Percentiles rank a stretch among this genome's conserved stretches.
Evolutionary conservation across 2,888 invertebrate genomes (phyloP).

Genomic region (Octonoba sinensis): DNA sequence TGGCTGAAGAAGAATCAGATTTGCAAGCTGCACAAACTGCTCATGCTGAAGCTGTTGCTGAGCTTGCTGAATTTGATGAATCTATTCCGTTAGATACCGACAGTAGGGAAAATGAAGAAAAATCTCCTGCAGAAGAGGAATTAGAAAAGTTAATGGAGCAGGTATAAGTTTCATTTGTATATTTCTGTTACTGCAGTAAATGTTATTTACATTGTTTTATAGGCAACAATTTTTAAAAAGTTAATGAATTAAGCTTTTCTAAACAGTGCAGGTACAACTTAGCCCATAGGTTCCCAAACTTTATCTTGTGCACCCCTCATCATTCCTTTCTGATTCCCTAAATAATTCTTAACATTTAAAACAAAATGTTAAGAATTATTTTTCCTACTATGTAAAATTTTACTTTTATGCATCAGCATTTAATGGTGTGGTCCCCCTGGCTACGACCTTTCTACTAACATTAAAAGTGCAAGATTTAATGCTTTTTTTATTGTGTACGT

Average conservation of each 20-base stretch:
- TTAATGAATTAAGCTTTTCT: background rate
- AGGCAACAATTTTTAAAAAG: background rate
- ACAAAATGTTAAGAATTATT: no score
- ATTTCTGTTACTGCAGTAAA: background rate
- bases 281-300: no score
- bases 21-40: slow-evolving; percentile 90
- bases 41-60: slow-evolving; percentile 88
- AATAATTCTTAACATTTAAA: no score
- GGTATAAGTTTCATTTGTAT: slow-evolving; percentile 66
- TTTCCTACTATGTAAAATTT: no score
- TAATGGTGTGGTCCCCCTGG: no score
- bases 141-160: slow-evolving; percentile 72
- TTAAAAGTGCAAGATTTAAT: no score
- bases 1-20: slow-evolving; percentile 95
- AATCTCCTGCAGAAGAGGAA: slow-evolving; percentile 71
- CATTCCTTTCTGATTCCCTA: no score
- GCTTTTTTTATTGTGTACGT: no score
- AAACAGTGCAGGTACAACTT: no score
- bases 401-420: no score
- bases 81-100: slow-evolving; percentile 78
- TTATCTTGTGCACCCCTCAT: no score
- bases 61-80: slow-evolving; percentile 96
- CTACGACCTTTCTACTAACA: no score
- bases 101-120: slow-evolving; percentile 68
- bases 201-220: background rate